phyloP scores from a whole-genome alignment of 2,113 vertebrate genomes.

The Stegastes partitus region DNA sequence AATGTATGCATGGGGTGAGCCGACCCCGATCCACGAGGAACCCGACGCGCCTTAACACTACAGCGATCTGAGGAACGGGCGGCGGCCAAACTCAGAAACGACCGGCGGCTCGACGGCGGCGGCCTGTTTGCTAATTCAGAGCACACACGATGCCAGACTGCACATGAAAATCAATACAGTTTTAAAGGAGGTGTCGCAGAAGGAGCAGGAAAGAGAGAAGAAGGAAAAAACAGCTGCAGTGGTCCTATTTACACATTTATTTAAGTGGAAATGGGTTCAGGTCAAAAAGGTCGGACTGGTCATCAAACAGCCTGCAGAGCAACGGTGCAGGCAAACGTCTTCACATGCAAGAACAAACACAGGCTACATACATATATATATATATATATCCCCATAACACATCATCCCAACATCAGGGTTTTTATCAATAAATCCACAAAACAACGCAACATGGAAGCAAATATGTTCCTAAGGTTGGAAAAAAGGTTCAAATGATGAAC shows the following conservation, averaged over 20 bases:
- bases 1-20: constrained; percentile 29
- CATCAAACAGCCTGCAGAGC: background rate
- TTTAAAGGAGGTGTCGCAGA: background rate
- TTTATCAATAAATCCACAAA: no score
- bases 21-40: constrained; percentile 19
- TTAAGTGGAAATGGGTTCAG: background rate
- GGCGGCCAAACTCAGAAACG: background rate
- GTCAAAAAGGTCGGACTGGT: background rate
- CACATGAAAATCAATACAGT: background rate
- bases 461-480: no score
- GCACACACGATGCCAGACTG: no score
- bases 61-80: background rate
- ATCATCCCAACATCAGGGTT: no score
- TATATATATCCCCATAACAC: no score
- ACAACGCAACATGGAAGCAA: no score
- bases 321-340: no score
- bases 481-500: no score
- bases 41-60: background rate
- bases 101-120: background rate
- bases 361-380: no score
- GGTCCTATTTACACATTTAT: background rate
- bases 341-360: no score
- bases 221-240: no score
- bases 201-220: no score
- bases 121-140: background rate